These are phyloP conservation scores for Gymnocypris eckloni DNA, from an alignment of 2,797 vertebrate species.

Conservation along the genomic window DNA sequence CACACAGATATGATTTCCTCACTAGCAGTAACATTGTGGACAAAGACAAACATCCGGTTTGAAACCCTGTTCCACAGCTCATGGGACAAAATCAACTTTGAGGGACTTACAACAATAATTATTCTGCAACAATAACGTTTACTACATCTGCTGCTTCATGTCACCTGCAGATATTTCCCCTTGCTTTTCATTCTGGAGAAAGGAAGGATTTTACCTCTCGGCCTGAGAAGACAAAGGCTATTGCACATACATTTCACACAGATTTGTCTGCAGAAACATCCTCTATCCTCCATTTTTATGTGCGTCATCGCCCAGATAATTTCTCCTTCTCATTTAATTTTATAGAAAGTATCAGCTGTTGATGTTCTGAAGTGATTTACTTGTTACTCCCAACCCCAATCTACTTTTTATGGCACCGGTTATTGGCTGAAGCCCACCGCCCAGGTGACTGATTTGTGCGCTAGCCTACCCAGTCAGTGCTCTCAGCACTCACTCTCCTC, in stretches of 20 bases:
- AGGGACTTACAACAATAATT: slow-evolving; percentile 8
- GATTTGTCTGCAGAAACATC: background rate
- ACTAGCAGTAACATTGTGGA: background rate
- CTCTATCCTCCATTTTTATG: background rate
- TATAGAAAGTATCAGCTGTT: slow-evolving; percentile 12
- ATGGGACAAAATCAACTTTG: background rate
- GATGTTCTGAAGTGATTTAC: slow-evolving; percentile 50
- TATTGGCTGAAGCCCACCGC: slow-evolving; percentile 50
- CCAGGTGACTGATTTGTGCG: slow-evolving; percentile 51
- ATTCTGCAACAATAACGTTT: slow-evolving; percentile 50
- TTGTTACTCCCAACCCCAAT: slow-evolving; percentile 28
- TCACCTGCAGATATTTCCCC: slow-evolving; percentile 56
- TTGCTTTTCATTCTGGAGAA: slow-evolving; percentile 38
- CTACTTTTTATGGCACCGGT: slow-evolving; percentile 40
- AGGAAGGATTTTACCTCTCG: slow-evolving; percentile 34
- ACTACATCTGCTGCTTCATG: slow-evolving; percentile 53
- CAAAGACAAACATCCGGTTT: background rate
- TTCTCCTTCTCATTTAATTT: slow-evolving; percentile 33
- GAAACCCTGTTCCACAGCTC: background rate
- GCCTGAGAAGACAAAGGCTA: slow-evolving; percentile 14
- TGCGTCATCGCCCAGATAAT: slow-evolving; percentile 35
- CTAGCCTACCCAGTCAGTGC: slow-evolving; percentile 53
- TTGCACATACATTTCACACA: slow-evolving; percentile 1
- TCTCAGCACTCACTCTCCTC: slow-evolving; percentile 41
- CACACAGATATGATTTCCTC: slow-evolving; percentile 25